Percentiles rank a stretch among this genome's conserved stretches.
Conservation (phyloP, 2,113 vertebrate species). For the Hylia prasina region DNA sequence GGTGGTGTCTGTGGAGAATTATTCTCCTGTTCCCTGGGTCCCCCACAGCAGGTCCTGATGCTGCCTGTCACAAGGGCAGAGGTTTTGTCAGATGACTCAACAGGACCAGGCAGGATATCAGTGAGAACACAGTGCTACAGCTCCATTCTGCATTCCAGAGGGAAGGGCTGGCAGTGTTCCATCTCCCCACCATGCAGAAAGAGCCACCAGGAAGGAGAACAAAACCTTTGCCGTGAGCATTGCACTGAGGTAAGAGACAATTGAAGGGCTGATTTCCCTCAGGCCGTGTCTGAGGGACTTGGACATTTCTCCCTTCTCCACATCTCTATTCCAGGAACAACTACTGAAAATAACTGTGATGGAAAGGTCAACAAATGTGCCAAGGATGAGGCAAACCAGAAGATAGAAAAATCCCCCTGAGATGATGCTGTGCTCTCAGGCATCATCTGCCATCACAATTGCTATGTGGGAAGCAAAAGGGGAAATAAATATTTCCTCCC, state of each 20-base stretch:
- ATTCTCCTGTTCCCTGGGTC: background rate
- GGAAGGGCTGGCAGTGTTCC: background rate
- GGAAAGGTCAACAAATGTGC: background rate
- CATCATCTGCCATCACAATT: background rate
- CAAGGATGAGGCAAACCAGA: background rate
- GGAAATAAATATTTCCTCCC: background rate
- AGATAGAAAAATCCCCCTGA: background rate
- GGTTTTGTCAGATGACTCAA: background rate
- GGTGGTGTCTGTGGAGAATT: background rate
- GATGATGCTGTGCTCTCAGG: background rate
- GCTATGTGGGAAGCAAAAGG: background rate
- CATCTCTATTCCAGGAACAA: background rate
- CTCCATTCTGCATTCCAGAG: background rate
- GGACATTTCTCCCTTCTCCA: background rate
- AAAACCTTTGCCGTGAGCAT: background rate
- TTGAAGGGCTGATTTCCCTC: background rate
- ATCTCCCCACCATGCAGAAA: background rate
- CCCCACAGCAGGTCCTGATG: background rate
- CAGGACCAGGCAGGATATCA: accelerated
- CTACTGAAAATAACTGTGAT: background rate
- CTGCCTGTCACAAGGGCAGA: background rate
- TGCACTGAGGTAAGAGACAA: background rate
- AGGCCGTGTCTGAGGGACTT: background rate
- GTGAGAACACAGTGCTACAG: background rate
- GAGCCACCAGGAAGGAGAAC: background rate